Evolutionary conservation across 2,797 vertebrate genomes (phyloP), one percentile per base, ranked within the genome.

Genomic region (Gallinago solitaria): DNA sequence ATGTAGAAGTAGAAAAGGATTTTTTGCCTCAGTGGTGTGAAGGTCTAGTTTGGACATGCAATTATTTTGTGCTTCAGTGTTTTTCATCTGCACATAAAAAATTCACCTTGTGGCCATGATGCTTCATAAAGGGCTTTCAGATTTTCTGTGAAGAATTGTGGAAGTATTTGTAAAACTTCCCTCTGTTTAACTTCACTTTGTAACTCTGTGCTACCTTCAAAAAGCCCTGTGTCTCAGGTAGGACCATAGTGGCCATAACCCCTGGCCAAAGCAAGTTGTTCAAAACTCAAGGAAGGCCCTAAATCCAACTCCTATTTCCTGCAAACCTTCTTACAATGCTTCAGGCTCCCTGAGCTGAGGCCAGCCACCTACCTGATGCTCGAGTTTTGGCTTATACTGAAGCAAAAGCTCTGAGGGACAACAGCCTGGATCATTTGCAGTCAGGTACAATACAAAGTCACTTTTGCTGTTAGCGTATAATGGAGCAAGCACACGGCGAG

Each of bases 401-500:
- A 81, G 41, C 18, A 75, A 90, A 90, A 65, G 27, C 27, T n/a
- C 63, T 61, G 64, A 89, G 71, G 64, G 56, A 65, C 68, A 71
- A 50, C 33, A 93, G 61, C 15, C 47, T 8, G 27, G 53, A 85
- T 69, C n/a, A 85, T 93, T 75, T 94, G 50, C 53, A 94, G 88
- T 80, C 68, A 12, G 27, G 81, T 75, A 79, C 50, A 87, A 89
- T 37, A 68, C 88, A 92, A 95, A 96, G 83, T 80, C 75, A 93
- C 81, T 93, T 96, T 65, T 87, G 78, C 83, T 93, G 57, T 93
- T 93, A 85, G 81, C 0, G 1, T 75, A 95, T 71, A 90, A 93
- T n/a, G 50, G 64, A 93, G 64, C 60, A 80, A 94, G 81, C 68
- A 84, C 37, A 28, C 70, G 56, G 54, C 1, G 3, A 96, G 71